phyloP scores from a whole-genome alignment of 2,797 vertebrate genomes.

The Pristis pectinata region DNA sequence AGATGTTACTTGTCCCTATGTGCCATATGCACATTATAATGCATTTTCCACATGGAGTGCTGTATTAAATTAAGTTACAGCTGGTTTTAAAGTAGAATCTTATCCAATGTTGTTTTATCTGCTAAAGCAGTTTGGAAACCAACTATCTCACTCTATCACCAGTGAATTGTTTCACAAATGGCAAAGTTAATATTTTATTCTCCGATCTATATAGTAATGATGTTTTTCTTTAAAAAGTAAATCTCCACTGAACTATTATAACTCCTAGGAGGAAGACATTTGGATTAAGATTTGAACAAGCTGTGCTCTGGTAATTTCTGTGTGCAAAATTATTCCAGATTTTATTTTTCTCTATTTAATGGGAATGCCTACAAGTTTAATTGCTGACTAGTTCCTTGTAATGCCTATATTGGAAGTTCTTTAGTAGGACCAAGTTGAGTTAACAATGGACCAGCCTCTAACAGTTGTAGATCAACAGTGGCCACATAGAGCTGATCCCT shows the following conservation, averaged over 20 bases:
- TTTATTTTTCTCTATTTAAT: background rate
- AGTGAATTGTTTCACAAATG: background rate
- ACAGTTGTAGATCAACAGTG: background rate
- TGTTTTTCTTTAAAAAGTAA: slow-evolving; percentile 21
- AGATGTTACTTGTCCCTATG: slow-evolving; percentile 6
- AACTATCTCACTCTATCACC: background rate
- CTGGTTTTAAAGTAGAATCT: slow-evolving; percentile 28
- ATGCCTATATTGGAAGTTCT: background rate
- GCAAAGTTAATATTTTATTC: background rate
- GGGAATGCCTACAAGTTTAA: background rate
- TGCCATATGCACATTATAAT: slow-evolving; percentile 25
- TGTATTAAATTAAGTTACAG: slow-evolving; percentile 34
- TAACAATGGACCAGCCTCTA: background rate
- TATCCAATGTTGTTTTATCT: slow-evolving; percentile 31
- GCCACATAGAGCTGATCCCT: background rate
- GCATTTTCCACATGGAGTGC: slow-evolving; percentile 34
- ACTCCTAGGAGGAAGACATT: background rate
- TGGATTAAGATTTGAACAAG: background rate
- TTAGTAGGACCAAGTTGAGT: background rate
- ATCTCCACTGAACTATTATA: background rate
- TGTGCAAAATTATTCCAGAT: background rate
- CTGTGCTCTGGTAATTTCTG: background rate
- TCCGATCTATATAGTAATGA: background rate
- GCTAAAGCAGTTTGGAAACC: slow-evolving; percentile 12
- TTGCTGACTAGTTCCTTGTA: background rate